These are phyloP conservation scores for Epinephelus fuscoguttatus DNA, from an alignment of 2,113 vertebrate species.

Conservation along the genomic window DNA sequence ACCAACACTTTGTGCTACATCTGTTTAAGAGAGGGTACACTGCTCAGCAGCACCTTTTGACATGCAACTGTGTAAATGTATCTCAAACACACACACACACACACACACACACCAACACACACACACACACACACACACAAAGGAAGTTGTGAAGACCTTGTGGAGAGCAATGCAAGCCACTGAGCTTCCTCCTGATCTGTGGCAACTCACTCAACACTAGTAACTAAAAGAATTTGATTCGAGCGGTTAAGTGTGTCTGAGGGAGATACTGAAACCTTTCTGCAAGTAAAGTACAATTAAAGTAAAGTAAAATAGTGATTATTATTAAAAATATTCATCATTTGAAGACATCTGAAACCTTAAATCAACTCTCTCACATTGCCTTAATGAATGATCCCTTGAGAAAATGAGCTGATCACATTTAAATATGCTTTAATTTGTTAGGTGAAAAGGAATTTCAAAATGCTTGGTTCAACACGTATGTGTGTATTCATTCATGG, in stretches of 20 bases:
- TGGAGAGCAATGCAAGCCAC: background rate
- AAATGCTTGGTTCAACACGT: too few relatives aligned
- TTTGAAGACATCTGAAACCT: too few relatives aligned
- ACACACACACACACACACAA: background rate
- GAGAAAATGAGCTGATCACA: too few relatives aligned
- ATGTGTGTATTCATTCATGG: too few relatives aligned
- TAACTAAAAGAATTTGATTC: background rate
- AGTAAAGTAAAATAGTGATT: background rate
- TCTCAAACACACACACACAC: background rate
- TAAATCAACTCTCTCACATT: too few relatives aligned
- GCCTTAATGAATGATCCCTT: background rate
- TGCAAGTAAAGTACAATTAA: background rate
- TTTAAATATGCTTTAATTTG: too few relatives aligned
- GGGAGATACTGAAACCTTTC: background rate
- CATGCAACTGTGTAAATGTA: background rate
- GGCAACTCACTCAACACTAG: background rate
- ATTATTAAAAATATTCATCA: background rate
- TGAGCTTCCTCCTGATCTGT: background rate
- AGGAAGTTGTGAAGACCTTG: background rate
- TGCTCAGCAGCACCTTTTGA: slow-evolving; percentile 21
- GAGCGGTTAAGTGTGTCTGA: background rate
- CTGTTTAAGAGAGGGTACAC: slow-evolving; percentile 6
- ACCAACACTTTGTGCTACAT: background rate
- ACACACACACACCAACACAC: slow-evolving; percentile 12
- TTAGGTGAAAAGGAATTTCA: too few relatives aligned